Conservation (phyloP, 2,113 vertebrate genomes). For the Catharus fuscescens region DNA sequence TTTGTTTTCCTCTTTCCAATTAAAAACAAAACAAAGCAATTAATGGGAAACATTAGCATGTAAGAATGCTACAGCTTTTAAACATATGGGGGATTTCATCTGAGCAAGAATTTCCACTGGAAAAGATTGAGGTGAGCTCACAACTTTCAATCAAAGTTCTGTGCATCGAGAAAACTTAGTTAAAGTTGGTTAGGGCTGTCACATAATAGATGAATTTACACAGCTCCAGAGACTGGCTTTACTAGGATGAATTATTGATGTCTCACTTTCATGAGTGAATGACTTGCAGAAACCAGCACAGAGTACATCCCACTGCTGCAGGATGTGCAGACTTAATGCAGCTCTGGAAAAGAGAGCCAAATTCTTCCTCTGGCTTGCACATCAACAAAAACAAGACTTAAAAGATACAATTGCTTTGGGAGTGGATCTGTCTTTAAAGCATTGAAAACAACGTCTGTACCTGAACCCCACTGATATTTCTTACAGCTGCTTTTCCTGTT, state of each 20-base stretch:
- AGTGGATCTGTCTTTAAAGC: not conserved
- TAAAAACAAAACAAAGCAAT: not conserved
- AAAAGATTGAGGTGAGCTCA: slow-evolving; percentile 30
- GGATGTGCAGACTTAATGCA: not conserved
- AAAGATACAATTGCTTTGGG: not conserved
- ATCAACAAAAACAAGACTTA: not conserved
- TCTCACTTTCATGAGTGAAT: slow-evolving; percentile 17
- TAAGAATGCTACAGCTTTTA: slow-evolving; percentile 34
- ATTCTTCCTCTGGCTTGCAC: not conserved
- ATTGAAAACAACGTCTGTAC: not conserved
- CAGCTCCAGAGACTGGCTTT: not conserved
- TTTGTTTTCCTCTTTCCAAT: slow-evolving; percentile 27
- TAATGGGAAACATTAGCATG: slow-evolving; percentile 14
- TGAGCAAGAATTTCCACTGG: slow-evolving; percentile 28
- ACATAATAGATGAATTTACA: slow-evolving; percentile 1
- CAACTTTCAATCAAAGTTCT: slow-evolving; percentile 43
- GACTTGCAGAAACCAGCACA: slow-evolving; percentile 30
- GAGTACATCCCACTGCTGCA: not conserved
- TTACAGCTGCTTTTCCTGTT: not conserved
- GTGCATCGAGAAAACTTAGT: not conserved
- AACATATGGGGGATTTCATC: slow-evolving; percentile 31
- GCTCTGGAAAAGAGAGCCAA: not conserved
- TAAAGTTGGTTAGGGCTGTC: not conserved
- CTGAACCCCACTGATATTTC: not conserved
- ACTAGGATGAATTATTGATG: slow-evolving; percentile 37